Evolutionary conservation across 2,113 vertebrate species (phyloP), one percentile per base, ranked within the genome.

Genomic region (Phrynosoma platyrhinos): DNA sequence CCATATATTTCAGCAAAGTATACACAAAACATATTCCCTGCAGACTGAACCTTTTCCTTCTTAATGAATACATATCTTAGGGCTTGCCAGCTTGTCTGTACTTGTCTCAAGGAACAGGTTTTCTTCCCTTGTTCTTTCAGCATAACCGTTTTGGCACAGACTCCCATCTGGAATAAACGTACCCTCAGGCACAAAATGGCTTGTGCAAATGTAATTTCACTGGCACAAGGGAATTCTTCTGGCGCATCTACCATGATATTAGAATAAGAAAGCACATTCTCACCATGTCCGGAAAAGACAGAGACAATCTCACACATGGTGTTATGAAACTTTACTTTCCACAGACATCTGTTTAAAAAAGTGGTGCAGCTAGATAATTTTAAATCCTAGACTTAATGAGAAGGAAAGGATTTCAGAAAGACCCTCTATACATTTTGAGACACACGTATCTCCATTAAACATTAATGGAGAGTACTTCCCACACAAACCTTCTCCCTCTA

Each of bases 31-130:
- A 52, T 10, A 3, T 6, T 47, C 68, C 9, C 79, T 75, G 55
- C 1, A 47, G 78, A 82, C 36, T 1, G 9, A 82, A 30, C 18
- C 40, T 87, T 75, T 74, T n/a, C 68, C 25, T 25, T 87, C 69
- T 20, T 82, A 82, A 87, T 68, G 79, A 82, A 82, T 66, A 75
- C 21, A 13, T 88, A 83, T n/a, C 80, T 88, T 77, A 77, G 52
- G 87, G 58, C 40, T 83, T 83, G 72, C 66, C 72, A 82, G 80
- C 55, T 23, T 25, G 12, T 2, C 58, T 64, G 74, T 42, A 69
- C 42, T 74, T 23, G n/a, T 30, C 68, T 71, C 14, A 47, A 47
- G 12, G 16, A 62, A 62, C 66, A 66, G n/a, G 25, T 66, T 71
- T 25, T 84, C 5, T 9, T 47, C 62, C 75, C 58, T 32, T 58